These are phyloP conservation scores for Sminthurides aquaticus DNA, from an alignment of 2,888 invertebrate species.

Conservation along the genomic window DNA sequence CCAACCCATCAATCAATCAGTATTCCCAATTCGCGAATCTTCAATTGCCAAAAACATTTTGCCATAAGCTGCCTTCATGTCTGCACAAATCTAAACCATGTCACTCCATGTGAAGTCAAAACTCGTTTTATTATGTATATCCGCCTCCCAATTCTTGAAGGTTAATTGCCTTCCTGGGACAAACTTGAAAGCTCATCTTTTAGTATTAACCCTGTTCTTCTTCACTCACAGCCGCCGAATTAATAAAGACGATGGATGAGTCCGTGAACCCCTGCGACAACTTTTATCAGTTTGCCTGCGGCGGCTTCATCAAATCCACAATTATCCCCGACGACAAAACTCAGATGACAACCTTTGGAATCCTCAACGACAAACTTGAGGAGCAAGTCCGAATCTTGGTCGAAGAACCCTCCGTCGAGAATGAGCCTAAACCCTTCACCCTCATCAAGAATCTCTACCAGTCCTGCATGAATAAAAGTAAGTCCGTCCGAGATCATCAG, in stretches of 20 bases:
- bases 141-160: too few relatives aligned
- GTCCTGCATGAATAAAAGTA: conserved; percentile 82
- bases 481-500: conserved; percentile 48
- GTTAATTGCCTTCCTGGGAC: too few relatives aligned
- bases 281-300: conserved; percentile 73
- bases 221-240: conserved; percentile 61
- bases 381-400: conserved; percentile 64
- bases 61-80: too few relatives aligned
- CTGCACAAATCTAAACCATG: too few relatives aligned
- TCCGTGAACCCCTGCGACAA: conserved; percentile 71
- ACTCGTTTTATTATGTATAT: too few relatives aligned
- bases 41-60: too few relatives aligned
- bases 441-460: conserved; percentile 75
- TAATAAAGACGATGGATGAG: conserved; percentile 64
- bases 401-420: conserved; percentile 56
- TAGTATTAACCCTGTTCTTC: too few relatives aligned
- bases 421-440: conserved; percentile 63
- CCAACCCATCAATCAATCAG: too few relatives aligned
- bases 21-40: too few relatives aligned
- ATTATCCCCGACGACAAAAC: conserved; percentile 75
- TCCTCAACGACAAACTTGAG: conserved; percentile 65
- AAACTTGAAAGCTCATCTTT: too few relatives aligned
- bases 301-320: conserved; percentile 62
- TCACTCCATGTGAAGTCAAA: too few relatives aligned
- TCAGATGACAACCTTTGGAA: conserved; percentile 62